Evolutionary conservation across 2,113 vertebrate genomes (phyloP).

Genomic region (Spizaetus ornatus): DNA sequence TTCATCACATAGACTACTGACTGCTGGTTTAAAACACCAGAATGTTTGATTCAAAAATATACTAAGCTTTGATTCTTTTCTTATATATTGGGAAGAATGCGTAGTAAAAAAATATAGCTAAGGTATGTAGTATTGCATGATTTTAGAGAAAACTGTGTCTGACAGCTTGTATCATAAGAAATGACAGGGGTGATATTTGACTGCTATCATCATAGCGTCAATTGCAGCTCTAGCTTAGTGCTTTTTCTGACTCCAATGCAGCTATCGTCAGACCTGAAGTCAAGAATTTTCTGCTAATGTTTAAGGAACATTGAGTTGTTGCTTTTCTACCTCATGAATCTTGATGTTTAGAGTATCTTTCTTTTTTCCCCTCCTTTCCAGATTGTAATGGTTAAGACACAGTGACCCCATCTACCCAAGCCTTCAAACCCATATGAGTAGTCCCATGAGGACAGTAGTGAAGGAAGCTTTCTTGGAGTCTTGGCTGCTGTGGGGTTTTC

Average conservation of each 20-base stretch:
- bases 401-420: not conserved
- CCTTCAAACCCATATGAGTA: not conserved
- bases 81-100: not conserved
- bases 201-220: not conserved
- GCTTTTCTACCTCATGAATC: not conserved
- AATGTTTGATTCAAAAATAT: not conserved
- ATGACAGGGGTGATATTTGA: not conserved
- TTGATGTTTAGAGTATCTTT: not conserved
- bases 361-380: not conserved
- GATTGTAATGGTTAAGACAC: not conserved
- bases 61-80: not conserved
- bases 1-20: not conserved
- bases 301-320: not conserved
- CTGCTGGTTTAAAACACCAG: not conserved
- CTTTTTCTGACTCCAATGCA: not conserved
- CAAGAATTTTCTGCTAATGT: not conserved
- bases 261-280: not conserved
- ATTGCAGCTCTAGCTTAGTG: not conserved
- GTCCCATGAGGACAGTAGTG: not conserved
- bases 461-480: not conserved
- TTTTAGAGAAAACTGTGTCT: not conserved
- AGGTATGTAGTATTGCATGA: not conserved
- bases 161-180: not conserved
- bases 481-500: not conserved
- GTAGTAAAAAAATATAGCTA: not conserved